A percentile compares a stretch with the other conserved stretches of the same genome.
phyloP scores from a whole-genome alignment of 2,888 invertebrate species.

The Ophion ellenae region DNA sequence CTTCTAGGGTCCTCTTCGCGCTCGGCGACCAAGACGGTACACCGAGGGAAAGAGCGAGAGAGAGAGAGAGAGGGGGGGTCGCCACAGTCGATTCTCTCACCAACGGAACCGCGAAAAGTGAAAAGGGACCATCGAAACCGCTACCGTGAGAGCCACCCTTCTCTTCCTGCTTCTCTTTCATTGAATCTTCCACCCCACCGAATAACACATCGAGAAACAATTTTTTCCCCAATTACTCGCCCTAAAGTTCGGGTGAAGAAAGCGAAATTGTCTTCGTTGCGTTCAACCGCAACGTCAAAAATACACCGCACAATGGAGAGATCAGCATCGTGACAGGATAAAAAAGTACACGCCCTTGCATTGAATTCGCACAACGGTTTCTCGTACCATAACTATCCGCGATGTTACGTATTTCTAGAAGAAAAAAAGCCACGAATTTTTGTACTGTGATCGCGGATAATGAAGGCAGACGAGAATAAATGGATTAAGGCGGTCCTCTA shows the following conservation, averaged over 20 bases:
- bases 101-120: conserved; percentile 58
- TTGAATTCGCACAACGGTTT: neutral
- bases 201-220: conserved; percentile 1
- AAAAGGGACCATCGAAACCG: conserved; percentile 48
- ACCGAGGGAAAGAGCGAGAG: neutral
- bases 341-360: neutral
- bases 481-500: too few species aligned
- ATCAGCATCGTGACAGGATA: neutral
- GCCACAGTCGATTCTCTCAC: conserved; percentile 25
- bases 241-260: neutral
- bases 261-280: neutral
- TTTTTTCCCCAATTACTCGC: conserved; percentile 24
- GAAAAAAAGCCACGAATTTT: neutral
- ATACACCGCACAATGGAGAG: neutral
- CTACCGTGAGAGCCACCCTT: conserved; percentile 60
- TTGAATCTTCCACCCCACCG: conserved; percentile 15
- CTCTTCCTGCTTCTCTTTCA: conserved; percentile 25
- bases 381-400: neutral
- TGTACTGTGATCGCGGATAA: neutral
- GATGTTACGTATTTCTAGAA: neutral
- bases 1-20: conserved; percentile 14
- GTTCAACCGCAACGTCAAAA: neutral
- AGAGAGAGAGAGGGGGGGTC: neutral
- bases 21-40: neutral
- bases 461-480: neutral